A percentile compares a stretch with the other conserved stretches of the same genome.
Evolutionary conservation across 2,888 invertebrate genomes (phyloP).

Genomic region (Dorcus hopei): DNA sequence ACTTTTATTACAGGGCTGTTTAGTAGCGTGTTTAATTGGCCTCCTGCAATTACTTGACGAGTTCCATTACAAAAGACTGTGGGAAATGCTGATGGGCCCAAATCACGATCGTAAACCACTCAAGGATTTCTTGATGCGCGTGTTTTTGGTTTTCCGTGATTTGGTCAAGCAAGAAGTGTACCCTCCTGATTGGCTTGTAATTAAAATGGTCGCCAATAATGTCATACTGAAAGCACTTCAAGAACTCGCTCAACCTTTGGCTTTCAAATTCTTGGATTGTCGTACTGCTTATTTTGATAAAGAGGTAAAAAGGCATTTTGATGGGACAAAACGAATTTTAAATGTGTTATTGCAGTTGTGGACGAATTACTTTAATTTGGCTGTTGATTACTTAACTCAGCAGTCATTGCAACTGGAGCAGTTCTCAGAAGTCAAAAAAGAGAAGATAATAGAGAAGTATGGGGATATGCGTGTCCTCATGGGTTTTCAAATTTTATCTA

Average conservation of each 20-base stretch:
- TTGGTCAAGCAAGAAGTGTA: conserved; percentile 78
- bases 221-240: conserved; percentile 80
- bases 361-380: conserved; percentile 74
- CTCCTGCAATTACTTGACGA: conserved; percentile 83
- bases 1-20: conserved; percentile 61
- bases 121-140: conserved; percentile 81
- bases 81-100: conserved; percentile 73
- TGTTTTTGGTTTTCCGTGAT: conserved; percentile 76
- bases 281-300: conserved; percentile 72
- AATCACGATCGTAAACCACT: conserved; percentile 72
- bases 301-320: conserved; percentile 53
- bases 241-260: conserved; percentile 83
- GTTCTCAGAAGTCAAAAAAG: conserved; percentile 75
- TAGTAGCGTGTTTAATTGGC: conserved; percentile 84
- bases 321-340: background rate
- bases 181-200: conserved; percentile 86
- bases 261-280: conserved; percentile 74
- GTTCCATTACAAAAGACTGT: conserved; percentile 80
- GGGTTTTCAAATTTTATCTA: conserved; percentile 86
- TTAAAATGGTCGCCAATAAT: conserved; percentile 84
- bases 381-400: conserved; percentile 78
- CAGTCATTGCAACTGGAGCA: conserved; percentile 76
- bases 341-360: conserved; percentile 49
- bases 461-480: conserved; percentile 90
- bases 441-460: conserved; percentile 74